These are phyloP conservation scores for Philonicus albiceps DNA, from an alignment of 2,888 invertebrate genomes.

Conservation along the genomic window DNA sequence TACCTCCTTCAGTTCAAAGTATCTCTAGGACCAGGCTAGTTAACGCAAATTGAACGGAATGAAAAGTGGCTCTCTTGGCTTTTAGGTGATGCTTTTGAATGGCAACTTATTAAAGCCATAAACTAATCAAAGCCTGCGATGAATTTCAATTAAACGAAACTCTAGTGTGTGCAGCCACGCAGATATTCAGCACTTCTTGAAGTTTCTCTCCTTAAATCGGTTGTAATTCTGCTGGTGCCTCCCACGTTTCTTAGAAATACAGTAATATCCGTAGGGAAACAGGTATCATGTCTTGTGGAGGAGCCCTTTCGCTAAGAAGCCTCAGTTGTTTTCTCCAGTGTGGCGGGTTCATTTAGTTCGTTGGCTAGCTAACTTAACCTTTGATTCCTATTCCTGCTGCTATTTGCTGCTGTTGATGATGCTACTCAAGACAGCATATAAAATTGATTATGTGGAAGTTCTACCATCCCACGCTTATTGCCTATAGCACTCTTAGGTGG, in stretches of 20 bases:
- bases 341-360: background rate
- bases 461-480: background rate
- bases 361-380: background rate
- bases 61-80: background rate
- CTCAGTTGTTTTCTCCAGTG: background rate
- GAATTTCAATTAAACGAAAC: background rate
- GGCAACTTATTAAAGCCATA: background rate
- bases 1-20: background rate
- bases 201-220: slow-evolving; percentile 15
- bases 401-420: background rate
- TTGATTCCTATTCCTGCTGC: background rate
- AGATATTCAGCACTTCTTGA: background rate
- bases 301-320: background rate
- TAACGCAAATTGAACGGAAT: background rate
- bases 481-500: background rate
- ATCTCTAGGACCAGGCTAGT: background rate
- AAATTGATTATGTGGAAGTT: background rate
- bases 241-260: slow-evolving; percentile 5
- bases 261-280: slow-evolving; percentile 8
- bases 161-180: background rate
- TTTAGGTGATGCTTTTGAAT: background rate
- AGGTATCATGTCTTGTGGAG: slow-evolving; percentile 19
- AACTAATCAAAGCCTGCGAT: background rate
- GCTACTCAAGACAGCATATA: background rate
- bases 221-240: background rate